Conservation (phyloP, 2,888 invertebrate genomes). For the Latrodectus elegans region DNA sequence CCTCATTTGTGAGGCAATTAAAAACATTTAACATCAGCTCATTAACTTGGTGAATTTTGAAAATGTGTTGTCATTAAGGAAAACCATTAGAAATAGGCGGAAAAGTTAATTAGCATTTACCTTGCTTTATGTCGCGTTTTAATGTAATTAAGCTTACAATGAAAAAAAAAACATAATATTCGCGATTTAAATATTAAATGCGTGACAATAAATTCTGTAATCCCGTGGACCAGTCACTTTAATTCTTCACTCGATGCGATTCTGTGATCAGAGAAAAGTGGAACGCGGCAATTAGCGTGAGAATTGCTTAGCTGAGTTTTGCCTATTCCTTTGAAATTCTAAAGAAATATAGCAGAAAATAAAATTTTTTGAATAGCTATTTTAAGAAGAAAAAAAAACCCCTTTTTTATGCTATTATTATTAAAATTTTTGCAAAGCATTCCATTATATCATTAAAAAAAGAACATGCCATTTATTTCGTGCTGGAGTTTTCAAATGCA, state of each 20-base stretch:
- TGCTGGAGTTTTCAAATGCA: no score
- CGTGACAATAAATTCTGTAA: constrained; percentile 56
- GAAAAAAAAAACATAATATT: constrained; percentile 13
- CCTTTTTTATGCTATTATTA: no score
- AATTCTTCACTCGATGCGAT: constrained; percentile 16
- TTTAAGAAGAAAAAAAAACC: no score
- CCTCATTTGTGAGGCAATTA: constrained; percentile 47
- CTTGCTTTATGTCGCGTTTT: constrained; percentile 47
- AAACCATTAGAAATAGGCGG: constrained; percentile 54
- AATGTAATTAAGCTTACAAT: constrained; percentile 58
- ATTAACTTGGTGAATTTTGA: constrained; percentile 36
- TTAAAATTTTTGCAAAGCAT: no score
- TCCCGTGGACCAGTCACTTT: constrained; percentile 15
- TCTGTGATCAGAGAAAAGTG: background rate
- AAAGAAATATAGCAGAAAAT: no score
- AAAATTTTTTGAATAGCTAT: no score
- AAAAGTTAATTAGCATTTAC: constrained; percentile 64
- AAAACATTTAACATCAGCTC: constrained; percentile 65
- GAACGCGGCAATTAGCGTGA: constrained; percentile 35
- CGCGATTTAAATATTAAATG: constrained; percentile 45
- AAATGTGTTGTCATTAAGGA: constrained; percentile 63
- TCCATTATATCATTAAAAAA: no score
- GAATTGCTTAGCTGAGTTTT: background rate
- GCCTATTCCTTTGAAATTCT: no score
- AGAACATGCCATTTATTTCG: no score